Evolutionary conservation across 2,797 vertebrate species (phyloP), one percentile per base, ranked within the genome.

Genomic region (Tarsius wallacei): DNA sequence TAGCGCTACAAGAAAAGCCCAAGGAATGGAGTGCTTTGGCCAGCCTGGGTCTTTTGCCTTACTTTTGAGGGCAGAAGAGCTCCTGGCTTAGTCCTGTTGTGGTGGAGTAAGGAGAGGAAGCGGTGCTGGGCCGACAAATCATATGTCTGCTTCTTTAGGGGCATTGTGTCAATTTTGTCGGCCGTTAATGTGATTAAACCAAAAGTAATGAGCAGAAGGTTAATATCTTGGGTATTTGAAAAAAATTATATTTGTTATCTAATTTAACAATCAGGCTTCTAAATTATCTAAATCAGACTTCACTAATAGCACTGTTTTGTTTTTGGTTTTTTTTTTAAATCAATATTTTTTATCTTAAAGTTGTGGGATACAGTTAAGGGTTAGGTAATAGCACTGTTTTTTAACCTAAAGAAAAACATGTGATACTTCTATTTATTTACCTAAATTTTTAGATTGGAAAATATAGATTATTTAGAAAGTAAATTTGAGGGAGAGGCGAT

Each of bases 271-370:
- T 42, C 42, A 42, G 42, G 42, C 42, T 42, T 42, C 42, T 42
- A 42, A 42, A 42, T 42, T 42, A 42, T 42, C 1, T 91, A 31
- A 80, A 66, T 90, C 55, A 74, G 33, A 21, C 31, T 93, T 88
- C 87, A 51, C 31, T 74, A 24, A 59, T n/a, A 68, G 68, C 28
- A 66, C 19, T 87, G 42, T 87, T 92, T 95, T 42, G 42, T 87
- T 26, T 51, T 81, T n/a, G n/a, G n/a, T n/a, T n/a, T n/a, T n/a
- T n/a, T n/a, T n/a, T n/a, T n/a, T n/a, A n/a, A n/a, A n/a, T n/a
- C n/a, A n/a, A n/a, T n/a, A n/a, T n/a, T n/a, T n/a, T n/a, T n/a
- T n/a, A n/a, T n/a, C n/a, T n/a, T n/a, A n/a, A n/a, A n/a, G n/a
- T n/a, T n/a, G n/a, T n/a, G n/a, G n/a, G n/a, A n/a, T n/a, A n/a